Evolutionary conservation across 2,113 vertebrate species (phyloP), one percentile per base, ranked within the genome.

Genomic region (Saccopteryx bilineata): DNA sequence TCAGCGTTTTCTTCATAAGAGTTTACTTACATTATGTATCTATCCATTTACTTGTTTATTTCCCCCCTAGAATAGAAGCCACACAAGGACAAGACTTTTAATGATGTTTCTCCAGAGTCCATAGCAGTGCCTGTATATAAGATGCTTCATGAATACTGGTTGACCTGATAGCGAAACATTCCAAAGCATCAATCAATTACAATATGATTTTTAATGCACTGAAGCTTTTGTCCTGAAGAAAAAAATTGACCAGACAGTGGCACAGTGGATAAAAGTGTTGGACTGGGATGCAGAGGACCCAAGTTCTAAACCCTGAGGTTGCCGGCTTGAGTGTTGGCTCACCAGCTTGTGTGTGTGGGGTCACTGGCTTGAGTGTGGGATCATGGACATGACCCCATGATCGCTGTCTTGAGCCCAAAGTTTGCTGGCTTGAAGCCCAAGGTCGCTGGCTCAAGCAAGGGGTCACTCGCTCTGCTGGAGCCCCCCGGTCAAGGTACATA

Each of bases 181-280:
- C 15, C 78, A 84, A 94, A 95, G 50, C 65, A 68, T 46, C 11
- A 26, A 68, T 0, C 11, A 26, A 68, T 0, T 83, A 12, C 15
- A 69, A 50, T 68, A 39, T 84, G 72, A 71, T 61, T 82, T 93
- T 93, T 88, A 86, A 91, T 63, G 83, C 60, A 89, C 11, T 85
- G 39, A 74, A 88, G 72, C 11, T 90, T 90, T 90, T 74, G 54
- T 61, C 60, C 24, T 90, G 65, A 90, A 68, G 23, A 71, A 88
- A 18, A 82, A 82, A 15, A 69, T 12, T 2, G 39, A 39, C 39
- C 39, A 39, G 39, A 39, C 39, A 39, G 39, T 39, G 39, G 39
- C 39, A 39, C 39, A 39, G 39, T 39, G 39, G 39, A 39, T 39
- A 39, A 39, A 39, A 39, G 39, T 39, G 39, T 39, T 39, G 39